Percentiles rank a stretch among this genome's conserved stretches.
Conservation (phyloP, 1,140 invertebrate species). For the Drosophila oshimai region DNA sequence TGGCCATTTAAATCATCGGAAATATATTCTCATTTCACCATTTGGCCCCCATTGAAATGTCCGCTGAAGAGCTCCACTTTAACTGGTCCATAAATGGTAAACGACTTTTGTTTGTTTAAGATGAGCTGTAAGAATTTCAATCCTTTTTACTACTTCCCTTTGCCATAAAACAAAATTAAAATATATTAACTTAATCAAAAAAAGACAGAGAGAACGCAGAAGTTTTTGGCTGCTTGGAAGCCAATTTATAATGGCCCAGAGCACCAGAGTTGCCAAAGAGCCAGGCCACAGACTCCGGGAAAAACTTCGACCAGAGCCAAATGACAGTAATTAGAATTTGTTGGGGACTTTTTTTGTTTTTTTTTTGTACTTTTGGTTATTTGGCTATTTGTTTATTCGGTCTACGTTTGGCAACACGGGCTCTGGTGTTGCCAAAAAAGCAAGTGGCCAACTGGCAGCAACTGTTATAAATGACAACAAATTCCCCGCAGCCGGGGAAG, state of each 20-base stretch:
- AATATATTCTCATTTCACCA: background rate
- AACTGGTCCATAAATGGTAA: slow-evolving; percentile 20
- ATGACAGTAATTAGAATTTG: slow-evolving; percentile 79
- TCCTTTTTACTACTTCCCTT: slow-evolving; percentile 28
- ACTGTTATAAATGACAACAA: slow-evolving; percentile 73
- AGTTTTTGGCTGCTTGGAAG: slow-evolving; percentile 33
- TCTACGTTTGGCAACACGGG: slow-evolving; percentile 30
- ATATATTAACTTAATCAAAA: slow-evolving; percentile 46
- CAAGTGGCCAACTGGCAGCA: slow-evolving; percentile 59
- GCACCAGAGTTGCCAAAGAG: slow-evolving; percentile 43
- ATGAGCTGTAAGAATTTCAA: slow-evolving; percentile 37
- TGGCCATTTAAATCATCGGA: slow-evolving; percentile 43
- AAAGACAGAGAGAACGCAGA: background rate
- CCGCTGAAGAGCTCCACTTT: background rate
- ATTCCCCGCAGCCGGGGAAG: slow-evolving; percentile 48
- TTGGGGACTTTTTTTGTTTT: slow-evolving; percentile 36
- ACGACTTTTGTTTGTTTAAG: slow-evolving; percentile 36
- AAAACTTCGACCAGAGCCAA: slow-evolving; percentile 62
- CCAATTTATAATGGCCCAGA: slow-evolving; percentile 40
- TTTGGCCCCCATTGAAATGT: slow-evolving; percentile 1
- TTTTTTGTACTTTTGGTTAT: slow-evolving; percentile 1
- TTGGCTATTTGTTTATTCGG: slow-evolving; percentile 25
- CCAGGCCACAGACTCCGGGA: background rate
- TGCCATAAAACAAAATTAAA: slow-evolving; percentile 44
- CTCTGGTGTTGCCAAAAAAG: slow-evolving; percentile 53